Conservation (phyloP, 2,797 vertebrate species). For the Lophius americanus region DNA sequence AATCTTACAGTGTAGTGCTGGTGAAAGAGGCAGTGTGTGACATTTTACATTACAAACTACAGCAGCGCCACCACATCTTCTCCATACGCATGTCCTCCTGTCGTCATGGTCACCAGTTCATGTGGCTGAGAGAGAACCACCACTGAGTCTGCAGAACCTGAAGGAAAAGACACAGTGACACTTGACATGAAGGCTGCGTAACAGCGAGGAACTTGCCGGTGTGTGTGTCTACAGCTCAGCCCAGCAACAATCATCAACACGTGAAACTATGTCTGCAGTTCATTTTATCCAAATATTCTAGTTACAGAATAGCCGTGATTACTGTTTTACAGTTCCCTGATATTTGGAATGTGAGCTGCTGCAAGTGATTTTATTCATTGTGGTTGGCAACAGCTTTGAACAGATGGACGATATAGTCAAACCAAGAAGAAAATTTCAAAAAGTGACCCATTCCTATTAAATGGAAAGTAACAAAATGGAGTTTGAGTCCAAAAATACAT, state of each 20-base stretch:
- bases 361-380: no score
- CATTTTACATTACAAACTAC: constrained; percentile 47
- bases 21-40: constrained; percentile 22
- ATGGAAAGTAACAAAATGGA: no score
- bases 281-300: no score
- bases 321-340: background rate
- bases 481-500: no score
- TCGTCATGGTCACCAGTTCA: constrained; percentile 85
- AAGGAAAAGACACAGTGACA: constrained; percentile 1
- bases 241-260: no score
- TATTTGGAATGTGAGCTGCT: background rate
- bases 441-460: no score
- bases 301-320: background rate
- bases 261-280: background rate
- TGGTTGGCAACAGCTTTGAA: no score
- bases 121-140: constrained; percentile 82
- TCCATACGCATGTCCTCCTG: constrained; percentile 78
- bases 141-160: constrained; percentile 81
- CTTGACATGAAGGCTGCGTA: background rate
- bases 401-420: no score
- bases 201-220: background rate
- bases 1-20: constrained; percentile 19
- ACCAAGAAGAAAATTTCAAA: no score
- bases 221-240: fast-evolving
- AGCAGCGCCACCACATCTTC: constrained; percentile 84